These are phyloP conservation scores for Suillia variegata DNA, from an alignment of 2,888 invertebrate species.

Conservation along the genomic window DNA sequence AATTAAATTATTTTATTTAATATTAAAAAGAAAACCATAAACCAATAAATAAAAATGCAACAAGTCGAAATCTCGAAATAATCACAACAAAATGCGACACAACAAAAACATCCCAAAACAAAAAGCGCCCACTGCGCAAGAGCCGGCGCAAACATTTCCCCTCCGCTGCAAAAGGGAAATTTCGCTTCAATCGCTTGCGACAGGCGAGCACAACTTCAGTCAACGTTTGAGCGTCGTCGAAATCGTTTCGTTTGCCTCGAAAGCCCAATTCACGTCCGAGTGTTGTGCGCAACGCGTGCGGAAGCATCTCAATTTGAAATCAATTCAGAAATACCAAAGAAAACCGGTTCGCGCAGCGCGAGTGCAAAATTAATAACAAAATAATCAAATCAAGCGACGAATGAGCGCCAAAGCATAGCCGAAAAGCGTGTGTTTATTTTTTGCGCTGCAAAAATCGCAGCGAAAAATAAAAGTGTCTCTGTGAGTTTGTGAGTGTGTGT, in stretches of 20 bases:
- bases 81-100: too few species aligned
- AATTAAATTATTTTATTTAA: too few species aligned
- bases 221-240: conserved; percentile 31
- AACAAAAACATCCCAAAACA: conserved; percentile 14
- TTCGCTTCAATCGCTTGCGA: conserved; percentile 21
- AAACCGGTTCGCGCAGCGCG: conserved; percentile 43
- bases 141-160: conserved; percentile 17
- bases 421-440: too few species aligned
- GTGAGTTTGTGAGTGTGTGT: conserved; percentile 33
- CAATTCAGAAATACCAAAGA: too few species aligned
- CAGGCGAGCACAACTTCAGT: conserved; percentile 17
- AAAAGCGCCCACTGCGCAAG: conserved; percentile 15
- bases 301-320: too few species aligned
- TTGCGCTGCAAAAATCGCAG: too few species aligned
- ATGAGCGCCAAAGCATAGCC: too few species aligned
- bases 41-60: not conserved
- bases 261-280: conserved; percentile 24
- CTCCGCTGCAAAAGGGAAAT: conserved; percentile 20
- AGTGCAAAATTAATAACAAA: not conserved
- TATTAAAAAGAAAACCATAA: too few species aligned
- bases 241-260: conserved; percentile 26
- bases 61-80: not conserved
- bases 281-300: too few species aligned
- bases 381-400: too few species aligned
- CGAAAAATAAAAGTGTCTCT: too few species aligned